Evolutionary conservation across 2,113 vertebrate genomes (phyloP).

Genomic region (Microtus pennsylvanicus): DNA sequence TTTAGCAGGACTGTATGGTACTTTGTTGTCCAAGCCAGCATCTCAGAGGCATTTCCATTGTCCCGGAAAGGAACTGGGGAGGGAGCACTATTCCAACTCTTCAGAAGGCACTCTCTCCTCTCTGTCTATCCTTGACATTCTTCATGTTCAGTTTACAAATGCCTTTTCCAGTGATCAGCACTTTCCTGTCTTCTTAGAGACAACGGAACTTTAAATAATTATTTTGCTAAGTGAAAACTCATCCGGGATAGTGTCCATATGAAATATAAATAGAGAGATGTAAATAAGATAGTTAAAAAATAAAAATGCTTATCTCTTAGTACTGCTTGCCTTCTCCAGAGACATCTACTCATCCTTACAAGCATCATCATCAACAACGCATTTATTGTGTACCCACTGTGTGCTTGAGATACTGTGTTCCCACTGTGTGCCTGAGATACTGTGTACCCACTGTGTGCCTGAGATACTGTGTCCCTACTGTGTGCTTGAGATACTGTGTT

Average conservation of each 20-base stretch:
- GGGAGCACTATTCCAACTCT: neutral
- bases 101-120: neutral
- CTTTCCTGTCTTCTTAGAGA: neutral
- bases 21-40: neutral
- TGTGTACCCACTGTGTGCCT: too few species aligned
- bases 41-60: neutral
- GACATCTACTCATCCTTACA: neutral
- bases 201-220: neutral
- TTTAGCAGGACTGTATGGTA: too few species aligned
- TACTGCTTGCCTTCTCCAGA: neutral
- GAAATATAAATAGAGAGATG: neutral
- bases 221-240: constrained; percentile 37
- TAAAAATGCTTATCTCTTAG: neutral
- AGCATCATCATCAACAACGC: neutral
- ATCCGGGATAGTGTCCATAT: neutral
- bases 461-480: neutral
- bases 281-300: neutral
- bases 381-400: neutral
- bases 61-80: neutral
- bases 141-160: neutral
- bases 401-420: neutral
- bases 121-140: neutral
- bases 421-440: neutral
- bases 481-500: neutral
- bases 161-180: neutral